Evolutionary conservation across 2,888 invertebrate species (phyloP).

Genomic region (Drosophila histrio): DNA sequence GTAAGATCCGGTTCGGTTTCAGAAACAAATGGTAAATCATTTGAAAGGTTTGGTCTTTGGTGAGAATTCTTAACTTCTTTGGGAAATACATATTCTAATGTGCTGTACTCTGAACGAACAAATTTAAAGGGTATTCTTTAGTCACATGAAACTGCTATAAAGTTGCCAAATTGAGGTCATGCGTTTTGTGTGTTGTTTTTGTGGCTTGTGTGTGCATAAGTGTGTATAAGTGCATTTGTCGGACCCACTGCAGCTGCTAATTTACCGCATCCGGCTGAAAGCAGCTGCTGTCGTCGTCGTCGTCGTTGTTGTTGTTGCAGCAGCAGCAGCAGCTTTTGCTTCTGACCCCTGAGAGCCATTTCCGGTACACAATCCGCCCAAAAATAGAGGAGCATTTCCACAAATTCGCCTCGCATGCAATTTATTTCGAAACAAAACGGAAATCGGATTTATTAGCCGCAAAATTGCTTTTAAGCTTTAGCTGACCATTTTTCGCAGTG

Average conservation of each 20-base stretch:
- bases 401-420: slow-evolving; percentile 52
- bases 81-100: no score
- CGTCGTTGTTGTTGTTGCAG: slow-evolving; percentile 28
- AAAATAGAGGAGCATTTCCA: slow-evolving; percentile 5
- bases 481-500: slow-evolving; percentile 61
- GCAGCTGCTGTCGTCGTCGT: slow-evolving; percentile 21
- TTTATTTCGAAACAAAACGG: slow-evolving; percentile 81
- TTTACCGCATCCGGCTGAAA: slow-evolving; percentile 71
- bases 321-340: slow-evolving; percentile 5
- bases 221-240: slow-evolving; percentile 31
- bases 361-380: slow-evolving; percentile 48
- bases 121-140: slow-evolving; percentile 28
- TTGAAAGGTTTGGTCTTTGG: no score
- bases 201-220: slow-evolving; percentile 17
- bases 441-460: slow-evolving; percentile 83
- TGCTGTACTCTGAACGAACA: no score
- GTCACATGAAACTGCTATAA: background rate
- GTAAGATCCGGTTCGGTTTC: no score
- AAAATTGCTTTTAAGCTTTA: slow-evolving; percentile 82
- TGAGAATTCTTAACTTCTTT: no score
- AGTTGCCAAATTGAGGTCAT: slow-evolving; percentile 58
- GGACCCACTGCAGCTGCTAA: slow-evolving; percentile 62
- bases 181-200: slow-evolving; percentile 22
- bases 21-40: no score
- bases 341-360: slow-evolving; percentile 56